These are phyloP conservation scores for Platanista minor DNA, from an alignment of 2,113 vertebrate genomes.

Conservation along the genomic window DNA sequence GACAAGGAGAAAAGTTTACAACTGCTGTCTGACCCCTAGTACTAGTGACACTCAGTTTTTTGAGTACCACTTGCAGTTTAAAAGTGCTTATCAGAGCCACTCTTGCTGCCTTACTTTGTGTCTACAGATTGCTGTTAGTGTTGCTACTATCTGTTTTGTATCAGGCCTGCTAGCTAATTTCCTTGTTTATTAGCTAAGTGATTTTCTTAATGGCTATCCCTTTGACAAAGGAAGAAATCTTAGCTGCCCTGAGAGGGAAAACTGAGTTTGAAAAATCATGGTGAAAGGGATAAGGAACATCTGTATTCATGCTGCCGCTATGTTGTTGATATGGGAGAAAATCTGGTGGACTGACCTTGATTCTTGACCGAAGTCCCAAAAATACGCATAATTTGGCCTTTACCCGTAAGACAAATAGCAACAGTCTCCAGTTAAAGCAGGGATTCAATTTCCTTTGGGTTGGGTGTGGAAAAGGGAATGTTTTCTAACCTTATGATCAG, in stretches of 20 bases:
- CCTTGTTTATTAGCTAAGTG: slow-evolving; percentile 51
- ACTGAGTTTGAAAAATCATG: neutral
- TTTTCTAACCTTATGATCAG: neutral
- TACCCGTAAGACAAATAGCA: slow-evolving; percentile 30
- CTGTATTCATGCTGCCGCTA: neutral
- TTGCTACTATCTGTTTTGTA: slow-evolving; percentile 27
- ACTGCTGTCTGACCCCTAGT: neutral
- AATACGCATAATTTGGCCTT: slow-evolving; percentile 42
- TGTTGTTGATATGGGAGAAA: neutral
- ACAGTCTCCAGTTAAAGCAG: neutral
- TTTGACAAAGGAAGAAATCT: slow-evolving; percentile 50
- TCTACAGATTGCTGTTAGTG: neutral
- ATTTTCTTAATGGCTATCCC: slow-evolving; percentile 53
- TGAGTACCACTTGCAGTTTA: neutral
- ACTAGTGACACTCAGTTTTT: neutral
- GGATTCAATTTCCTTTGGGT: slow-evolving; percentile 33
- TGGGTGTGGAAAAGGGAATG: neutral
- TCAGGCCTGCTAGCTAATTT: slow-evolving; percentile 49
- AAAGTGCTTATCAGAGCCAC: slow-evolving; percentile 40
- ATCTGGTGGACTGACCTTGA: slow-evolving; percentile 36
- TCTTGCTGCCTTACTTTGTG: slow-evolving; percentile 24
- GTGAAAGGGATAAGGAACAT: neutral
- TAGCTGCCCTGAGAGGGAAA: slow-evolving; percentile 5
- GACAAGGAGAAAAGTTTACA: neutral
- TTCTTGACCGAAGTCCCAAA: slow-evolving; percentile 27